phyloP scores from a whole-genome alignment of 2,113 vertebrate species.

The Gymnarchus niloticus region DNA sequence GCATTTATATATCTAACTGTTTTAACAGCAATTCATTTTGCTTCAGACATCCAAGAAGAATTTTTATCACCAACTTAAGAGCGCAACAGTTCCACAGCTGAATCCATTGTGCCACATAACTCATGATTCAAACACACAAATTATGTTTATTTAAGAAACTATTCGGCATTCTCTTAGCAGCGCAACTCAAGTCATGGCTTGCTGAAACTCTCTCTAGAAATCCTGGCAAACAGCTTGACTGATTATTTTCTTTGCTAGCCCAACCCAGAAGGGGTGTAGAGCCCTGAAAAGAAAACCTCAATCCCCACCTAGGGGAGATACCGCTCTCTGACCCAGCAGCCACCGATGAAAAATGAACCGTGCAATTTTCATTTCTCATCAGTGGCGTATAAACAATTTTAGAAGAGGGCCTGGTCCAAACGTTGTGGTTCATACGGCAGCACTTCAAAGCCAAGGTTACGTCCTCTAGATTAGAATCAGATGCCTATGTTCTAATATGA shows the following conservation, averaged over 20 bases:
- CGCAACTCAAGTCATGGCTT: neutral
- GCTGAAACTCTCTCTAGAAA: neutral
- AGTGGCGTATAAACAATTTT: constrained; percentile 20
- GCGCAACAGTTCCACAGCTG: neutral
- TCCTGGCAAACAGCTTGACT: neutral
- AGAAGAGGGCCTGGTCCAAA: constrained; percentile 7
- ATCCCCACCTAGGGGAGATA: neutral
- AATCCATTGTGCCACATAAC: constrained; percentile 17
- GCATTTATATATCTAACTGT: neutral
- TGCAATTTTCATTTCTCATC: constrained; percentile 27
- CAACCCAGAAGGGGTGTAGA: neutral
- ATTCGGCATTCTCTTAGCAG: neutral
- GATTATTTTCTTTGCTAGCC: neutral
- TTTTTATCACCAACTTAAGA: neutral
- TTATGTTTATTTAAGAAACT: neutral
- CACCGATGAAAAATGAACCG: constrained; percentile 11
- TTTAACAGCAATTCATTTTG: neutral
- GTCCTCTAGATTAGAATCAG: constrained; percentile 30
- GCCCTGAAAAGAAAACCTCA: neutral
- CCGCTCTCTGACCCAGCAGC: neutral
- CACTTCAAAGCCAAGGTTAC: constrained; percentile 25
- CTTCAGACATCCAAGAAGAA: neutral
- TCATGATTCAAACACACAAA: neutral
- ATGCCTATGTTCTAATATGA: constrained; percentile 24
- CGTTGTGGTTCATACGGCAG: neutral